These are phyloP conservation scores for Druon quercuslanigerum DNA, from an alignment of 1,140 invertebrate species.

Conservation along the genomic window DNA sequence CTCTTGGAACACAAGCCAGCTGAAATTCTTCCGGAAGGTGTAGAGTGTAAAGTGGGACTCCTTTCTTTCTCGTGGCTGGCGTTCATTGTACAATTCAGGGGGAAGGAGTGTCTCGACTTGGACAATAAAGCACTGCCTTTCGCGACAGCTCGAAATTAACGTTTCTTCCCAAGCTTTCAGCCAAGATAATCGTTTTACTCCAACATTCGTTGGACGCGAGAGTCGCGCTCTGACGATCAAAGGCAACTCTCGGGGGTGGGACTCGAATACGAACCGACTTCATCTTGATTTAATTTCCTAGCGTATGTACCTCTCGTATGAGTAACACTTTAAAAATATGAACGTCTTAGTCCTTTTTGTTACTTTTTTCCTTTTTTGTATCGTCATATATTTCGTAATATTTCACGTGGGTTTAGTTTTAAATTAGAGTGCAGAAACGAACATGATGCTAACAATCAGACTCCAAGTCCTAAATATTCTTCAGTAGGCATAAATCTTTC, in stretches of 20 bases:
- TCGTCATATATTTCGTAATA: no score
- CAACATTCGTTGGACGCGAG: conserved; percentile 8
- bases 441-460: background rate
- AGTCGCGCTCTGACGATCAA: conserved; percentile 29
- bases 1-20: conserved; percentile 17
- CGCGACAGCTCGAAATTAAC: conserved; percentile 26
- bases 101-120: conserved; percentile 4
- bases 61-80: conserved; percentile 19
- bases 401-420: background rate
- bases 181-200: conserved; percentile 17
- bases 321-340: background rate
- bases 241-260: conserved; percentile 24
- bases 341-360: background rate
- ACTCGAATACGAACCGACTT: conserved; percentile 9
- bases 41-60: background rate
- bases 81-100: conserved; percentile 24
- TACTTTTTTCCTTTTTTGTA: no score
- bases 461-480: background rate
- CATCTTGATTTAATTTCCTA: conserved; percentile 27
- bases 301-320: conserved; percentile 9
- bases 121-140: conserved; percentile 28
- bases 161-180: conserved; percentile 29
- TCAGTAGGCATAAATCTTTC: conserved; percentile 15
- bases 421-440: background rate
- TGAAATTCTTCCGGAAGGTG: background rate